Conservation (phyloP, 2,797 vertebrate genomes). For the Chiloscyllium punctatum region DNA sequence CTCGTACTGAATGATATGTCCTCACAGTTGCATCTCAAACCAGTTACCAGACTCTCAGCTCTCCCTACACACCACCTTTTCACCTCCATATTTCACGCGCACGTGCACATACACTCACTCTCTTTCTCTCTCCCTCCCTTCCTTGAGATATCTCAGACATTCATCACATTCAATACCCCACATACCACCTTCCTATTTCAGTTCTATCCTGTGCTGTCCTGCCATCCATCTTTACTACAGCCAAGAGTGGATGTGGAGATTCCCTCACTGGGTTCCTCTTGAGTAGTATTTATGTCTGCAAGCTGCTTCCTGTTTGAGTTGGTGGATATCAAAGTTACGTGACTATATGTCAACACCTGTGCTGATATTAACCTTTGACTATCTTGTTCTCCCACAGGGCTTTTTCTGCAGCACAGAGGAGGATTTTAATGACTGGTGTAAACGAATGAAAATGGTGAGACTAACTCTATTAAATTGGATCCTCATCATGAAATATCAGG, state of each 20-base stretch:
- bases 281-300: not conserved
- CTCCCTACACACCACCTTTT: not conserved
- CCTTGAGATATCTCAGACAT: no score
- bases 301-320: not conserved
- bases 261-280: not conserved
- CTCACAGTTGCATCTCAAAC: not conserved
- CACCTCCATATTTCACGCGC: not conserved
- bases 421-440: conserved; percentile 92
- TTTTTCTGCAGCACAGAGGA: conserved; percentile 94
- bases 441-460: conserved; percentile 82
- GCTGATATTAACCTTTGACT: not conserved
- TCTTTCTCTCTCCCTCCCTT: no score
- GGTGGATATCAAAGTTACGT: not conserved
- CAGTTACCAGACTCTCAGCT: no score
- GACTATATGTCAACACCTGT: not conserved
- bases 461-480: not conserved
- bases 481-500: not conserved
- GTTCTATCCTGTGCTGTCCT: not conserved
- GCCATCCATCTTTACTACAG: not conserved
- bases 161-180: not conserved
- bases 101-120: no score
- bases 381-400: conserved; percentile 62
- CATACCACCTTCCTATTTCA: not conserved
- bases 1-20: not conserved
- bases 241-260: not conserved